Base-by-base conservation (phyloP, 1,140 invertebrate genomes). In the Heliconius congener region DNA sequence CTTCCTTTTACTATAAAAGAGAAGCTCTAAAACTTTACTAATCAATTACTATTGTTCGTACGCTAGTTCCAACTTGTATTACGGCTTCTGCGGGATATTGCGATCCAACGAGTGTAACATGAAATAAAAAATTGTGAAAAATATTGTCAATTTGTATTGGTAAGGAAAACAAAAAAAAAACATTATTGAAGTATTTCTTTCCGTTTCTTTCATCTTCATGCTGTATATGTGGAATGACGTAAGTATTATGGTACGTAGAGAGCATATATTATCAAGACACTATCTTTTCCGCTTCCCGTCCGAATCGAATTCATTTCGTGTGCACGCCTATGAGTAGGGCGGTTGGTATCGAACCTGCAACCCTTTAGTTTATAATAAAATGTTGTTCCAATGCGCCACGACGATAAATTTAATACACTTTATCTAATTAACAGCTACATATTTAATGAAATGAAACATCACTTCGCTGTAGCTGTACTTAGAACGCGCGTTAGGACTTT, bases 41-140 rank as follows among this genome's bases (percentile, higher is more conserved):
- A 66, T 66, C 23, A 66, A 66, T 27, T 27, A 66, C 27, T 66
- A 66, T 66, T 66, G 60, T 66, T 66, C 60, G 23, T 4, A 66
- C 23, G 60, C 60, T 27, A 30, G 60, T 66, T 30, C 0, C 27
- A 8, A 30, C 3, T 66, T 66, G 23, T 66, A 8, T 66, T 27
- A 16, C 60, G 23, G 23, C 8, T 66, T 66, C 23, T 66, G 60
- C 60, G 27, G 60, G 60, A 66, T 66, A 66, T 30, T 66, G 60
- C 27, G 3, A 9, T 66, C 23, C 27, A 27, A 66, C 60, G 13
- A 66, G 11, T 13, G 23, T 66, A 27, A 2, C 0, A 27, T 4
- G n/a, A 66, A 66, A 66, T 66, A 66, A 66, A 27, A 27, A 66
- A n/a, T 57, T 8, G 2, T 57, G 55, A 57, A 57, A 57, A 3